A percentile compares a stretch with the other conserved stretches of the same genome.
Evolutionary conservation across 2,797 vertebrate species (phyloP).

Genomic region (Rhynchonycteris naso): DNA sequence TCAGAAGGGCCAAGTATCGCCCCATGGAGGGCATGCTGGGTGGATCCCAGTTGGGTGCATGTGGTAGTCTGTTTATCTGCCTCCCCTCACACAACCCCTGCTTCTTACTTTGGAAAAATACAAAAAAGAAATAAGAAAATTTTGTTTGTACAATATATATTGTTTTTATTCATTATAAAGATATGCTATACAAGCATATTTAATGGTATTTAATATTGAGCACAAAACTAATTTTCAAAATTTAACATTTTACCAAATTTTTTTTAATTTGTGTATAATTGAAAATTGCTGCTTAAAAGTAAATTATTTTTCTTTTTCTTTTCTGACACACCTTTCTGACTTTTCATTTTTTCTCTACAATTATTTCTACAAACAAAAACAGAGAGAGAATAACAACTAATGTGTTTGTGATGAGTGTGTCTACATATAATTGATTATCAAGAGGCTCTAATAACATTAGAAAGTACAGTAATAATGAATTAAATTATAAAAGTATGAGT

Average conservation of each 20-base stretch:
- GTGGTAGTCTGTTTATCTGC: too few species aligned
- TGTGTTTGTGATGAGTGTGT: not conserved
- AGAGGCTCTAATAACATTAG: not conserved
- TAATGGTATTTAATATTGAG: not conserved
- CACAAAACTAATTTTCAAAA: not conserved
- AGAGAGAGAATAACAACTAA: not conserved
- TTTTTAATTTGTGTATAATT: not conserved
- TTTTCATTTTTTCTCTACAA: not conserved
- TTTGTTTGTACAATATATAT: not conserved
- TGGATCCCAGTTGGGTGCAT: too few species aligned
- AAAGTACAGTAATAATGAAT: not conserved
- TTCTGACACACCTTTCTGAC: not conserved
- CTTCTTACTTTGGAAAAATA: too few species aligned
- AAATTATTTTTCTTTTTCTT: not conserved
- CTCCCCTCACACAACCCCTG: too few species aligned
- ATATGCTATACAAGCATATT: not conserved
- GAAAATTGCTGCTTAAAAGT: not conserved
- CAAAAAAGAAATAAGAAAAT: not conserved
- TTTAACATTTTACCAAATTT: not conserved
- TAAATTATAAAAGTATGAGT: not conserved
- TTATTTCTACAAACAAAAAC: not conserved
- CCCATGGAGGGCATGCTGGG: too few species aligned
- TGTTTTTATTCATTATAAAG: slow-evolving; percentile 31
- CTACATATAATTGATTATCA: not conserved
- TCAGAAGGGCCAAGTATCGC: too few species aligned